phyloP scores from a whole-genome alignment of 2,888 invertebrate species.

The Plebejus anna region DNA sequence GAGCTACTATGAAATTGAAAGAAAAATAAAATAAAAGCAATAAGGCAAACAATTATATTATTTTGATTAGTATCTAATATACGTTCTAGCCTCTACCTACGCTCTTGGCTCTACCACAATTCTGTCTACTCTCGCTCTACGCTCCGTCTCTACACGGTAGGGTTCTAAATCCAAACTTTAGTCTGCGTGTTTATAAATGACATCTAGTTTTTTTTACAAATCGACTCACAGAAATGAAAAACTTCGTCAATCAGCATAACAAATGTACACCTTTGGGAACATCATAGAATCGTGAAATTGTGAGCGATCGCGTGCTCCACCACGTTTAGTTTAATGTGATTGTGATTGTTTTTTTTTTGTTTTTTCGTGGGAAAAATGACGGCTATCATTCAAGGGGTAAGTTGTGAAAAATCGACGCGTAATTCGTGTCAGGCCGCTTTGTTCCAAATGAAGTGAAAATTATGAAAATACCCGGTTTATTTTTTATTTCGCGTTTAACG shows the following conservation, averaged over 20 bases:
- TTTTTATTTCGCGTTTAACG: constrained; percentile 17
- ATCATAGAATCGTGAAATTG: constrained; percentile 38
- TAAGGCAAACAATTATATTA: neutral
- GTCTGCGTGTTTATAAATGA: neutral
- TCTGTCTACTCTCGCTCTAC: too few relatives aligned
- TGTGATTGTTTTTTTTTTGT: constrained; percentile 45
- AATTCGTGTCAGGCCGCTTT: constrained; percentile 49
- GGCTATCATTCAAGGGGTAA: constrained; percentile 57
- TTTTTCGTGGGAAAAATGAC: constrained; percentile 49
- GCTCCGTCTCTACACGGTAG: neutral
- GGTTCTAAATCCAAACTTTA: neutral
- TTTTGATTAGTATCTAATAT: neutral
- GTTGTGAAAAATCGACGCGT: constrained; percentile 38
- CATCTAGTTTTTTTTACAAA: constrained; percentile 21
- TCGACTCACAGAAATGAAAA: constrained; percentile 37
- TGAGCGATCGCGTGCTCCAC: constrained; percentile 45
- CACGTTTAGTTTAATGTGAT: constrained; percentile 48
- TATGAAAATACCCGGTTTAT: constrained; percentile 12
- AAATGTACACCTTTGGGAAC: constrained; percentile 36
- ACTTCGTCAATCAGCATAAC: constrained; percentile 42
- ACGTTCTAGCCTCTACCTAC: too few relatives aligned
- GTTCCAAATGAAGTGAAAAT: constrained; percentile 40
- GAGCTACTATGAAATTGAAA: neutral
- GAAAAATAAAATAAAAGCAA: neutral
- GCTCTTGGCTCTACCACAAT: neutral